Evolutionary conservation across 2,797 vertebrate genomes (phyloP).

Genomic region (Parambassis ranga): DNA sequence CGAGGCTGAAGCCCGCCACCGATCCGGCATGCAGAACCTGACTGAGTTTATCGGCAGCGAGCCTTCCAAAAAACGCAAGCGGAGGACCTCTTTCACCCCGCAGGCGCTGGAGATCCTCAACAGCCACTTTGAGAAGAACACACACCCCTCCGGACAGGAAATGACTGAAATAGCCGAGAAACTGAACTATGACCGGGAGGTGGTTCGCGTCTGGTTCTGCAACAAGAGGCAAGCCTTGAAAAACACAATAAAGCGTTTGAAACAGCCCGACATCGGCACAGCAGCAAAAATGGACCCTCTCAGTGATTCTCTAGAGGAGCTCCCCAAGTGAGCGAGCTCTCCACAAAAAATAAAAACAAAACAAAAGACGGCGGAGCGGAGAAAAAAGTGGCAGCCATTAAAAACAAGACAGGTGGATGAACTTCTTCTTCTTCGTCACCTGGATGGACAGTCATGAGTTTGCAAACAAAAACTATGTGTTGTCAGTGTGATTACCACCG

Average conservation of each 20-base stretch:
- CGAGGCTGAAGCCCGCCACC: slow-evolving; percentile 99
- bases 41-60: slow-evolving; percentile 99
- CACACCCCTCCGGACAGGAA: slow-evolving; percentile 98
- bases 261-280: slow-evolving; percentile 89
- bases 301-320: slow-evolving; percentile 93
- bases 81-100: slow-evolving; percentile 99
- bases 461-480: slow-evolving; percentile 78
- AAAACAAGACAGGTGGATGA: slow-evolving; percentile 69
- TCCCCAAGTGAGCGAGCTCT: slow-evolving; percentile 81
- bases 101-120: slow-evolving; percentile 99
- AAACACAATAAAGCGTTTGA: slow-evolving; percentile 99
- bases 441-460: slow-evolving; percentile 69
- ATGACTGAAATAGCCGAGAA: slow-evolving; percentile 99
- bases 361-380: slow-evolving; percentile 36
- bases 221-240: slow-evolving; percentile 99
- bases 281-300: slow-evolving; percentile 90
- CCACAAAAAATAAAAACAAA: no score
- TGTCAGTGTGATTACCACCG: slow-evolving; percentile 85
- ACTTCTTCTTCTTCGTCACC: slow-evolving; percentile 67
- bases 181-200: slow-evolving; percentile 99
- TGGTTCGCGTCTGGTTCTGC: slow-evolving; percentile 99
- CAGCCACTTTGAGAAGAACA: slow-evolving; percentile 99
- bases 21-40: slow-evolving; percentile 99
- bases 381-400: slow-evolving; percentile 51
- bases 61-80: slow-evolving; percentile 99